Evolutionary conservation across 2,888 invertebrate genomes (phyloP).

Genomic region (Psylliodes chrysocephalus): DNA sequence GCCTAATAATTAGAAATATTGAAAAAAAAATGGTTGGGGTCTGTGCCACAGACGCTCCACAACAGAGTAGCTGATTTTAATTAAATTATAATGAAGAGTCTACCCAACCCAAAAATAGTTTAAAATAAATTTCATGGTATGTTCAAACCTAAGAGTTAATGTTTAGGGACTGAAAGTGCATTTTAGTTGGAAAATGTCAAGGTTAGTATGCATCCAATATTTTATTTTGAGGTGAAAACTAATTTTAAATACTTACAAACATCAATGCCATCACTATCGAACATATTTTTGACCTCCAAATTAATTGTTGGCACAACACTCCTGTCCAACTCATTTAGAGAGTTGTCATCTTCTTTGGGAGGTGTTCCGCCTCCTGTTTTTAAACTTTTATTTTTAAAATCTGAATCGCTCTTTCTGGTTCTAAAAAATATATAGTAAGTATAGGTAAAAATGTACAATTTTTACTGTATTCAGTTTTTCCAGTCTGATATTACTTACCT

Average conservation of each 20-base stretch:
- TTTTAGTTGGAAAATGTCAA: not conserved
- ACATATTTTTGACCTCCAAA: not conserved
- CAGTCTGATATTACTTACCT: not conserved
- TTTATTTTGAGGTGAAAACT: not conserved
- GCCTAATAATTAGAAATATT: no score
- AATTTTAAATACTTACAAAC: not conserved
- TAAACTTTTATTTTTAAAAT: not conserved
- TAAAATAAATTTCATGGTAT: not conserved
- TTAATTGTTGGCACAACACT: not conserved
- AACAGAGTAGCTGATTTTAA: no score
- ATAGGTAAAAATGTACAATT: no score
- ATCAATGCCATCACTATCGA: not conserved
- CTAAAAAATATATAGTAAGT: not conserved
- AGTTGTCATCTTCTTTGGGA: not conserved
- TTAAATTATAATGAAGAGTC: not conserved
- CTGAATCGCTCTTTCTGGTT: not conserved
- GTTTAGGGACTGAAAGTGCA: not conserved
- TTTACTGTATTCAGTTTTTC: no score
- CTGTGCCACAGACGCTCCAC: no score
- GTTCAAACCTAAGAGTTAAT: not conserved
- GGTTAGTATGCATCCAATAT: no score
- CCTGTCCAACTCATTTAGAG: not conserved
- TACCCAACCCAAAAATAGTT: not conserved
- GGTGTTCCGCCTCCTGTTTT: not conserved
- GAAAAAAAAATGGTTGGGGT: no score